Percentiles rank a stretch among this genome's conserved stretches.
Conservation (phyloP, 2,797 vertebrate genomes). For the Meda fulgida region DNA sequence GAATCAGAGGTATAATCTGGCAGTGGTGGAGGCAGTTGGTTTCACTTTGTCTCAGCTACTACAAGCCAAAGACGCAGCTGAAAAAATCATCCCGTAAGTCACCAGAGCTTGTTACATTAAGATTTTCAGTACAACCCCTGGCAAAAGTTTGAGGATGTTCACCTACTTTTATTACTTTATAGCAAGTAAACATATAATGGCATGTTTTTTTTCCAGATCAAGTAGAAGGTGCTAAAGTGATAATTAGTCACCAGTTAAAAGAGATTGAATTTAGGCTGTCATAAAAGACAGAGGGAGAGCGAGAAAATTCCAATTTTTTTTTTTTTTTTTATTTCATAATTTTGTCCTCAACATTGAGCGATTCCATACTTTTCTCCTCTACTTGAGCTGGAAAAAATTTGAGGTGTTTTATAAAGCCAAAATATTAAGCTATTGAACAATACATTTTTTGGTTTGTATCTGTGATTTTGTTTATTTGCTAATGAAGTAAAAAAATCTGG, state of each 20-base stretch:
- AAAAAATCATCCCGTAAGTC: conserved; percentile 87
- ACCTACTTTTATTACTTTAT: neutral
- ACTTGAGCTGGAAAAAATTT: too few species aligned
- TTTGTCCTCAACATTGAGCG: too few species aligned
- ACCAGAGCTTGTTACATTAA: neutral
- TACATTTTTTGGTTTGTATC: neutral
- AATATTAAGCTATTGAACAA: neutral
- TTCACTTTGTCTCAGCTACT: conserved; percentile 93
- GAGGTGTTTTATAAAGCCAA: too few species aligned
- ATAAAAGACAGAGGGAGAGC: too few species aligned
- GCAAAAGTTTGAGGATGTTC: neutral
- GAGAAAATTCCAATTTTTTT: too few species aligned
- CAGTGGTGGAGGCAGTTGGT: conserved; percentile 90
- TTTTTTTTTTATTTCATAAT: too few species aligned
- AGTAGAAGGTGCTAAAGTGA: neutral
- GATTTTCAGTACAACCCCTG: neutral
- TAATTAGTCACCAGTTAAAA: neutral
- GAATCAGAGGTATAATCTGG: conserved; percentile 85
- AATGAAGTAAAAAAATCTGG: neutral
- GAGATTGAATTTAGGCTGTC: neutral
- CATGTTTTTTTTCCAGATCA: neutral
- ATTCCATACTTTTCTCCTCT: neutral
- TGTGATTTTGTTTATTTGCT: neutral
- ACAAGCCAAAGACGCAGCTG: conserved; percentile 83
- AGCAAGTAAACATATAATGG: neutral